Conservation (phyloP, 2,797 vertebrate species). For the Hippoglossus hippoglossus region DNA sequence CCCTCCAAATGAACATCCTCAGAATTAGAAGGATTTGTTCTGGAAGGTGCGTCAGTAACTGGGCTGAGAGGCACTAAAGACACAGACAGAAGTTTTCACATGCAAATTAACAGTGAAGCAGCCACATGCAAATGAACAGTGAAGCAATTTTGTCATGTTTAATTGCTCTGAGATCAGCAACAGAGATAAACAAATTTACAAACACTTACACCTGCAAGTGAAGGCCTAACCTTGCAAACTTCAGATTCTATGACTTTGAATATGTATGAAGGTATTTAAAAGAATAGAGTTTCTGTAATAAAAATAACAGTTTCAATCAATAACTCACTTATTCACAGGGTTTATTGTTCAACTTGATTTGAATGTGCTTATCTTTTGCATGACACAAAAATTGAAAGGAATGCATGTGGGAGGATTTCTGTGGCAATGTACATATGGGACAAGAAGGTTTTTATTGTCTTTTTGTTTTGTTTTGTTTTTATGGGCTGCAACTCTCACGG, state of each 20-base stretch:
- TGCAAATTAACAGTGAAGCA: constrained; percentile 22
- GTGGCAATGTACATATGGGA: too few relatives aligned
- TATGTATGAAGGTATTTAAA: neutral
- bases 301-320: too few relatives aligned
- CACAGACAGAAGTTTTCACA: constrained; percentile 71
- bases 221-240: neutral
- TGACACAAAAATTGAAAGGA: too few relatives aligned
- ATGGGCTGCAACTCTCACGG: too few relatives aligned
- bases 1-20: constrained; percentile 94
- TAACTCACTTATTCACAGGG: too few relatives aligned
- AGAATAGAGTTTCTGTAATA: neutral
- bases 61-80: constrained; percentile 84
- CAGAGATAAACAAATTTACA: neutral
- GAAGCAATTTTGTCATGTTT: constrained; percentile 3
- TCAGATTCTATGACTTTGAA: neutral
- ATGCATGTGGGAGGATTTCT: too few relatives aligned
- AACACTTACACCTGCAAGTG: neutral
- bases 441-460: too few relatives aligned
- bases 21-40: constrained; percentile 95
- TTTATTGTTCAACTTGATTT: too few relatives aligned
- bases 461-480: too few relatives aligned
- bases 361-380: too few relatives aligned
- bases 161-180: constrained; percentile 3
- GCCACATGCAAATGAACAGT: constrained; percentile 19
- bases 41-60: constrained; percentile 93